Evolutionary conservation across 2,113 vertebrate genomes (phyloP).

Genomic region (Stigmatopora nigra): DNA sequence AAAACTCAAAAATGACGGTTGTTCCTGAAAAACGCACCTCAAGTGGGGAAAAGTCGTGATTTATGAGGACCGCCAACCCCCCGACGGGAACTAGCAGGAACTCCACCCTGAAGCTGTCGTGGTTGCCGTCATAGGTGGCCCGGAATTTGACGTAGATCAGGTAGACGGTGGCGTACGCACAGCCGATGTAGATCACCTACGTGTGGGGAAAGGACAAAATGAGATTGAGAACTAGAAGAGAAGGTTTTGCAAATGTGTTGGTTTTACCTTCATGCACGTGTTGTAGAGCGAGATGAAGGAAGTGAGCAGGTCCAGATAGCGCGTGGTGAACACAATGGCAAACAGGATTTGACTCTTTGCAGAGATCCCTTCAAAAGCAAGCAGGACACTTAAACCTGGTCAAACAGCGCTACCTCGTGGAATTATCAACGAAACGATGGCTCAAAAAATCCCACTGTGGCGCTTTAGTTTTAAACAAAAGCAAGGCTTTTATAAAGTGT

Average conservation of each 20-base stretch:
- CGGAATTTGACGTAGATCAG: slow-evolving; percentile 96
- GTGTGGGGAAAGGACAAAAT: too few relatives aligned
- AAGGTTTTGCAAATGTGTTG: not conserved
- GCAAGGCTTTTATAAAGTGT: not conserved
- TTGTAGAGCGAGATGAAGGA: slow-evolving; percentile 98
- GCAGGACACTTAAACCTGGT: not conserved
- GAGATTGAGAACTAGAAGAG: not conserved
- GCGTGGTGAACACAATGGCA: slow-evolving; percentile 93
- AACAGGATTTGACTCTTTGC: slow-evolving; percentile 99
- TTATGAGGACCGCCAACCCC: slow-evolving; percentile 89
- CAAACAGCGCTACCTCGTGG: slow-evolving; percentile 2
- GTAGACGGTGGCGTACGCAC: slow-evolving; percentile 89
- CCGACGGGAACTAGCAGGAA: slow-evolving; percentile 95
- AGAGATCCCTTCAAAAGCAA: slow-evolving; percentile 81
- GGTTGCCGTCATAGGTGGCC: slow-evolving; percentile 96
- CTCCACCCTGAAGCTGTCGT: slow-evolving; percentile 95
- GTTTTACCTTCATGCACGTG: slow-evolving; percentile 91
- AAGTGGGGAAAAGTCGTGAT: slow-evolving; percentile 91
- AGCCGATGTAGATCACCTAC: slow-evolving; percentile 92
- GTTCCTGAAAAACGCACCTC: slow-evolving; percentile 73
- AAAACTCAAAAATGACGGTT: not conserved
- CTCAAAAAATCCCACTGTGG: not conserved
- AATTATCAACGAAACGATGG: not conserved
- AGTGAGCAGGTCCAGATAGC: slow-evolving; percentile 95
- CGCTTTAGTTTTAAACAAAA: not conserved